Evolutionary conservation across 2,113 vertebrate genomes (phyloP).

Genomic region (Erythrocebus patas): DNA sequence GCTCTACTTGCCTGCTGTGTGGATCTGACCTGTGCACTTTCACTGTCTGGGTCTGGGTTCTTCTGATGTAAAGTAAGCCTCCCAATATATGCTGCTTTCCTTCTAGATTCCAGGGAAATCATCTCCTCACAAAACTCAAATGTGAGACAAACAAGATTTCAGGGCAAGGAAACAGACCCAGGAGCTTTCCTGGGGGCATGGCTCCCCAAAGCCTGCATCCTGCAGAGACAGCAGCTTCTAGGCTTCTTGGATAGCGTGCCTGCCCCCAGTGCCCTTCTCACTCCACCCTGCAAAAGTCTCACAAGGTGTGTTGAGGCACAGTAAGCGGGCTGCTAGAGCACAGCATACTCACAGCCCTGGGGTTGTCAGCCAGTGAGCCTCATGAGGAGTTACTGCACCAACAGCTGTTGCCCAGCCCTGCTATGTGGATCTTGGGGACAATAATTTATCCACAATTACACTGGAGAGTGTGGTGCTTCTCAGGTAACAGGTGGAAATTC

Average conservation of each 20-base stretch:
- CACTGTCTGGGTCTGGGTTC: neutral
- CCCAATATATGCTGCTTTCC: neutral
- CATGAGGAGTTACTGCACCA: neutral
- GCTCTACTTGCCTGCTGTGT: neutral
- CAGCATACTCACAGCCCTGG: neutral
- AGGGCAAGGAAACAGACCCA: neutral
- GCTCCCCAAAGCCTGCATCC: accelerated
- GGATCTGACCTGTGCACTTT: neutral
- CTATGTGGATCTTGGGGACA: neutral
- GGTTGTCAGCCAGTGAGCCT: neutral
- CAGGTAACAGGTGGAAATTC: neutral
- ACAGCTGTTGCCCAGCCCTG: neutral
- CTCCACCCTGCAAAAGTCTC: neutral
- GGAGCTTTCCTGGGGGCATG: neutral
- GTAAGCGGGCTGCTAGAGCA: neutral
- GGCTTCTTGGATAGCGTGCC: neutral
- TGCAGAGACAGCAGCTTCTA: neutral
- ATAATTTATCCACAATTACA: neutral
- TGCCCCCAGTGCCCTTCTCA: neutral
- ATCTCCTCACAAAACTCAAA: neutral
- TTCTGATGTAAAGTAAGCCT: neutral
- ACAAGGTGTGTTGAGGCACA: neutral
- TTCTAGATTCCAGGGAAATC: neutral
- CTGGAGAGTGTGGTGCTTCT: neutral
- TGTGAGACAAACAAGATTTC: neutral